Evolutionary conservation across 2,888 invertebrate genomes (phyloP), one percentile per base, ranked within the genome.

Genomic region (Gortyna flavago): DNA sequence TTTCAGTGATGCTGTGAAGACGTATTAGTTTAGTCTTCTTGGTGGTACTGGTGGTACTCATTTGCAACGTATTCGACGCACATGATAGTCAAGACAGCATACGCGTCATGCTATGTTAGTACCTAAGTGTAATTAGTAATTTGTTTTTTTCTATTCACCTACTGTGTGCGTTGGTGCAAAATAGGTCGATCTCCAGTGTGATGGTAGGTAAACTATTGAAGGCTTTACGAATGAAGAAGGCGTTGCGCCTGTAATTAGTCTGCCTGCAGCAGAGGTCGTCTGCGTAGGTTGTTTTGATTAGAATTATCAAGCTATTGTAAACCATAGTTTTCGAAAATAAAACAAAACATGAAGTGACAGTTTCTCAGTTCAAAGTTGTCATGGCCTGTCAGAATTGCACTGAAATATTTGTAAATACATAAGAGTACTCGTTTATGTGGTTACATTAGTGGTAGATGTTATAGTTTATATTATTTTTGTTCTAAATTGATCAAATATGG

Each of bases 381-480:
- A 95, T 94, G 93, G 92, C 93, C 92, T 93, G 95, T 95, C 96
- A 95, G 93, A 95, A 94, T 93, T 90, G 90, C 91, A 94, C 92
- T 92, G 92, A 94, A 94, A 94, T 94, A 94, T 94, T 94, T 93
- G 89, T 93, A 93, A 95, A 94, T 92, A 94, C 90, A 71, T 92
- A 93, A 90, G 85, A 89, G 72, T 90, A 90, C 90, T 82, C 87
- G 89, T 87, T 87, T 83, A 81, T 75, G 92, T 93, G 92, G 93
- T 91, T 92, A 91, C 90, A 92, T 90, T 84, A 80, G 87, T 84
- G 81, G 88, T 86, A 80, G 76, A 89, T 91, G 88, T 90, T 91
- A 83, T 87, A 85, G 90, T 94, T 94, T 92, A 86, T 93, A 89
- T 92, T 89, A 83, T 91, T 94, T 94, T 94, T 94, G 91, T 94